Evolutionary conservation across 2,797 vertebrate species (phyloP), one percentile per base, ranked within the genome.

Genomic region (Trachurus trachurus): DNA sequence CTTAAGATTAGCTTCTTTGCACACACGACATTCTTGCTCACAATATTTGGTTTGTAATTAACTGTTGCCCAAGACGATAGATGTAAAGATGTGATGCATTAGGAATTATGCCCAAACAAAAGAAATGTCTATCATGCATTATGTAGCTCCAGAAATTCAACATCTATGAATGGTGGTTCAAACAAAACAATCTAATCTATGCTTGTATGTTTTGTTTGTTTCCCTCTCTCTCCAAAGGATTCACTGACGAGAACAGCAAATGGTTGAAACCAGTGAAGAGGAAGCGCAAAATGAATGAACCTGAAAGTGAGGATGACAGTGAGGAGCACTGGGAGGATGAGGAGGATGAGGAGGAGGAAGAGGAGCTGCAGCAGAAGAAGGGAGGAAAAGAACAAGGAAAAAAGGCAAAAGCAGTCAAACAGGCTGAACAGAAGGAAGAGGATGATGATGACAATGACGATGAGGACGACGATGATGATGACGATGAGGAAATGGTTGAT

Each of bases 161-260:
- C 10, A 16, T 49, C 11, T 37, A 2, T 58, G 15, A 19, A 57
- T 13, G 37, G n/a, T 67, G 37, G 11, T 11, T 40, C n/a, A 53
- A 40, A 62, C 31, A 60, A 40, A 40, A 6, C 37, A 39, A 9
- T 39, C 2, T 7, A 39, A 7, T 2, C 9, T 9, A 39, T 39
- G 26, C 26, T 26, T 26, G 34, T 37, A 37, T 37, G 34, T 37
- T 37, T 37, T 37, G 34, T 49, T 19, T 50, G 0, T 59, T 54
- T 69, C 2, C 53, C 17, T 75, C 16, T 45, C 17, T 31, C 10
- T 37, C 12, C 31, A 9, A 83, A 96, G 96, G 94, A 66, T 96
- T 95, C 84, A 93, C 94, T n/a, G 96, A 96, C 82, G 95, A 96
- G 60, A 96, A 96, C 90, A 96, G 94, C 40, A 90, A 95, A 80